A percentile compares a stretch with the other conserved stretches of the same genome.
phyloP scores from a whole-genome alignment of 2,113 vertebrate species.

The Lepisosteus oculatus region DNA sequence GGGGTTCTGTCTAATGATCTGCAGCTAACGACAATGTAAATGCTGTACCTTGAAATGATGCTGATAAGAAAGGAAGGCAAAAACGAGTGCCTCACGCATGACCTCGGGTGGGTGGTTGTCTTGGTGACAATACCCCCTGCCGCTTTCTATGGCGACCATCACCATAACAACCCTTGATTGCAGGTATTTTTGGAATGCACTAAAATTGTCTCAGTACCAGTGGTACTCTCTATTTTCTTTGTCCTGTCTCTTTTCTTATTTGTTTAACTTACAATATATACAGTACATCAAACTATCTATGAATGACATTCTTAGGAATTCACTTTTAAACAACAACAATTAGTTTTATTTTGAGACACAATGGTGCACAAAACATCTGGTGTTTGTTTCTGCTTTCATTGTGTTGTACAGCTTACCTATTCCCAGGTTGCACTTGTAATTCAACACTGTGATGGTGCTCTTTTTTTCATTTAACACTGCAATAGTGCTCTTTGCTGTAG shows the following conservation, averaged over 20 bases:
- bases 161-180: constrained; percentile 36
- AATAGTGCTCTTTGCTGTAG: too few species aligned
- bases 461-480: too few species aligned
- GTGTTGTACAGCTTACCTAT: too few species aligned
- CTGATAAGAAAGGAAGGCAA: constrained; percentile 20
- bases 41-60: constrained; percentile 30
- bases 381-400: too few species aligned
- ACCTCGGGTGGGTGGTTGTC: constrained; percentile 28
- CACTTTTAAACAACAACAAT: too few species aligned
- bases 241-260: background rate
- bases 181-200: constrained; percentile 32
- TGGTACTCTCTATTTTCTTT: background rate
- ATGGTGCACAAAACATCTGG: too few species aligned
- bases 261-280: background rate
- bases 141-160: constrained; percentile 29
- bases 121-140: constrained; percentile 37
- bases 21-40: constrained; percentile 41
- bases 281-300: too few species aligned
- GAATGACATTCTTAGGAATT: too few species aligned
- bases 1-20: constrained; percentile 36
- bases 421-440: too few species aligned
- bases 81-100: constrained; percentile 10
- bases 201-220: constrained; percentile 6
- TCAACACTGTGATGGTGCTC: too few species aligned
- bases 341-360: too few species aligned